Base-by-base conservation (phyloP, 2,113 vertebrate genomes). In the Pygoscelis antarcticus region DNA sequence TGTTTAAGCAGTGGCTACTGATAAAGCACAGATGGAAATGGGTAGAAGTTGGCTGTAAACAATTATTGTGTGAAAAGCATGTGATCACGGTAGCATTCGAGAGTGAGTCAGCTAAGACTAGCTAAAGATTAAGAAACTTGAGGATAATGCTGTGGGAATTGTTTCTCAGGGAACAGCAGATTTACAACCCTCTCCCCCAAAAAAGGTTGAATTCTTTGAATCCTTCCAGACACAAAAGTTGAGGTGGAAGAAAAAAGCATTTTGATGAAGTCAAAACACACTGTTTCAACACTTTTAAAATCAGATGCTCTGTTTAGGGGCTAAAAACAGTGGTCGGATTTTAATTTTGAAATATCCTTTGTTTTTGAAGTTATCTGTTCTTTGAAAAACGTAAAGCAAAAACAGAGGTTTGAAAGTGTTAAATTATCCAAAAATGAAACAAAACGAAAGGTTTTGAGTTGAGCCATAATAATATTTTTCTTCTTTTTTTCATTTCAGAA, bases 1-100 rank as follows among this genome's bases (percentile, higher is more conserved):
- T 81, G 74, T 52, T 95, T 79, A 86, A 93, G 92, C 74, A 69
- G 76, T 36, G 92, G 62, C 65, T 54, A 87, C 93, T 96, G 96
- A 97, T 89, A 97, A 97, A 95, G 93, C 91, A 92, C 89, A 97
- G 94, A 91, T 65, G 90, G 82, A 81, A 78, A 64, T 76, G 61
- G 46, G 65, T 61, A 81, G 75, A 83, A 79, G 42, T 44, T 90
- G 90, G 57, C 68, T 84, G 70, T 93, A 81, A 96, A 78, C 64
- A 89, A 82, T 94, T 92, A 84, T 38, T 66, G 47, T 47, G 51
- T 81, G 87, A 95, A 87, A 96, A 94, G 22, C 42, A 44, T 38
- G 60, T 54, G 94, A 78, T 89, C 78, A 27, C 38, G 70, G 93
- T 34, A 80, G 55, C 69, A 81, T 80, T 34, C 60, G 54, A 77